Evolutionary conservation across 2,113 vertebrate genomes (phyloP).

Genomic region (Petrocephalus zakoni): DNA sequence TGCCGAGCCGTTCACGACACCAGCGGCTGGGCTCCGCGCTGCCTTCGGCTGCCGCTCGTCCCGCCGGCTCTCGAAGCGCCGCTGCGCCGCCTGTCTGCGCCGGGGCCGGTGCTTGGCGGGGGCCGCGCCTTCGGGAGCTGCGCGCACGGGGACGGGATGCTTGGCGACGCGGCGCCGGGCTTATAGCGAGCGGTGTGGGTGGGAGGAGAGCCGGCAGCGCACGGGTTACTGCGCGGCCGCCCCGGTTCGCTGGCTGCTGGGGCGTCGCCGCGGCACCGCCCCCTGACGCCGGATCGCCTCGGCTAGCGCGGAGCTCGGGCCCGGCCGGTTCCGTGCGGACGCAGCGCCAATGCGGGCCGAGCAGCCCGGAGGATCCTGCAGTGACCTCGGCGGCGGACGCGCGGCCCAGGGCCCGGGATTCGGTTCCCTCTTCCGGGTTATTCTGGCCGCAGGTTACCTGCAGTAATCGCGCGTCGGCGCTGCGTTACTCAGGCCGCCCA

Average conservation of each 20-base stretch:
- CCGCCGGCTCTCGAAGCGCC: neutral
- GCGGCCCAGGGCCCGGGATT: neutral
- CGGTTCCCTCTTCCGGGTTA: neutral
- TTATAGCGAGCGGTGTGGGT: neutral
- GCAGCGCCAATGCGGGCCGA: neutral
- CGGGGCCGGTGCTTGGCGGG: neutral
- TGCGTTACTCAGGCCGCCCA: neutral
- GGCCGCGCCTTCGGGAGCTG: neutral
- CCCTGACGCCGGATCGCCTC: neutral
- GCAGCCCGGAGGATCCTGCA: neutral
- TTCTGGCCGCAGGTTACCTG: neutral
- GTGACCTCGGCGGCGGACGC: neutral
- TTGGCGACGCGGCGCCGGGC: neutral
- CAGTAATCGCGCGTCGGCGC: neutral
- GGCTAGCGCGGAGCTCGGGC: neutral
- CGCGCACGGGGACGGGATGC: neutral
- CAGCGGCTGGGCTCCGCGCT: neutral
- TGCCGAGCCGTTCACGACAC: constrained; percentile 41
- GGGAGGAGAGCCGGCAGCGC: neutral
- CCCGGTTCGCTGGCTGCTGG: neutral
- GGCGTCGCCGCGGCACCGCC: neutral
- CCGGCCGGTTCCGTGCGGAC: neutral
- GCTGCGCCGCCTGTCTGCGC: neutral
- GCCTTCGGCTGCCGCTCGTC: neutral
- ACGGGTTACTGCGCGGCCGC: neutral